Conservation (phyloP, 2,888 invertebrate species). For the Phyllotreta cruciferae region DNA sequence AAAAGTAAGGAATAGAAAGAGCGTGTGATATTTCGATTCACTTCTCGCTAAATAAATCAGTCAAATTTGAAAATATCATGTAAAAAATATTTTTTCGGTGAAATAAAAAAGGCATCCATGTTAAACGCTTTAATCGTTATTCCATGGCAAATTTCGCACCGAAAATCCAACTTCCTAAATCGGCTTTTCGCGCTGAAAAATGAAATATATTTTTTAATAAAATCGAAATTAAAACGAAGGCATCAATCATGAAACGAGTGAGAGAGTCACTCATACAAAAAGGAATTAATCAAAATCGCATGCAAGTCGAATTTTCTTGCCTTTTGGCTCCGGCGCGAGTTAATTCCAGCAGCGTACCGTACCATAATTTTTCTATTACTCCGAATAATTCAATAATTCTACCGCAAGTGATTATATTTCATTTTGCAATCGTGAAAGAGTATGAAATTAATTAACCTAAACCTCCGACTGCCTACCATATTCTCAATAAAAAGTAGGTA, state of each 20-base stretch:
- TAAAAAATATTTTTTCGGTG: no score
- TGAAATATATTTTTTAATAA: constrained; percentile 36
- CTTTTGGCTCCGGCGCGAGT: constrained; percentile 18
- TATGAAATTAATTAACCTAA: no score
- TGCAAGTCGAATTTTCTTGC: constrained; percentile 32
- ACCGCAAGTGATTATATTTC: no score
- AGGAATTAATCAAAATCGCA: constrained; percentile 40
- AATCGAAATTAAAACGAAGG: constrained; percentile 34
- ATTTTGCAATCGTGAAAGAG: no score
- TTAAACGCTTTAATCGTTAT: not conserved
- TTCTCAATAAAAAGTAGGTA: no score
- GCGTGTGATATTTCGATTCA: no score
- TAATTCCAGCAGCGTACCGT: not conserved
- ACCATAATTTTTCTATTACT: not conserved
- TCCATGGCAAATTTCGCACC: constrained; percentile 1
- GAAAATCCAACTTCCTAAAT: constrained; percentile 2
- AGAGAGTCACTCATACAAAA: constrained; percentile 28
- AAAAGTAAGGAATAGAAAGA: no score
- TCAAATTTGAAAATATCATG: no score
- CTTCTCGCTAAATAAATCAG: no score
- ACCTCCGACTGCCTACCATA: no score
- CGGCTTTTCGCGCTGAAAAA: constrained; percentile 14
- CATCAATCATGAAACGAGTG: constrained; percentile 31
- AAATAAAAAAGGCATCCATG: no score
- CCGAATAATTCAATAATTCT: no score